Conservation (phyloP, 2,113 vertebrate species). For the Toxostoma redivivum region DNA sequence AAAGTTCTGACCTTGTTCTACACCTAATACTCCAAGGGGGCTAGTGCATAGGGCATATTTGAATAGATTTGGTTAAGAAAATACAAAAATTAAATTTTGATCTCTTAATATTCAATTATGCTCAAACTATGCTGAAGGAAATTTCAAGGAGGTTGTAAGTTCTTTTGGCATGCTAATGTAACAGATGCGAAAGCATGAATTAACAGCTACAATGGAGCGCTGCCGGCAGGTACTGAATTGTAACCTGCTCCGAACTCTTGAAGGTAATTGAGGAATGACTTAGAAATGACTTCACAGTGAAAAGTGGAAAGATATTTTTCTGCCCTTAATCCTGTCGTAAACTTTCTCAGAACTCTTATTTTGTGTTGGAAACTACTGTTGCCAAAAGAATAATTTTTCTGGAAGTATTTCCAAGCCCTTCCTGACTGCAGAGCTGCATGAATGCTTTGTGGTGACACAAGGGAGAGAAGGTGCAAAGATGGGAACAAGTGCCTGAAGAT, state of each 20-base stretch:
- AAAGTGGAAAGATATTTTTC: not conserved
- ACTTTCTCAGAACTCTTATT: not conserved
- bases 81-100: constrained; percentile 57
- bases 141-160: constrained; percentile 60
- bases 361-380: not conserved
- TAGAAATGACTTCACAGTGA: constrained; percentile 37
- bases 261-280: constrained; percentile 43
- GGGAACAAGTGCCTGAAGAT: not conserved
- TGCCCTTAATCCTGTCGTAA: not conserved
- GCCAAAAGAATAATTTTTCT: not conserved
- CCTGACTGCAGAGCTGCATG: not conserved
- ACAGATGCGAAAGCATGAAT: constrained; percentile 66
- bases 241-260: constrained; percentile 7
- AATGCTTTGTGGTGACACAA: not conserved
- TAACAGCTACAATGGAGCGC: constrained; percentile 47
- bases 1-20: constrained; percentile 53
- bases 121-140: constrained; percentile 55
- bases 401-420: not conserved
- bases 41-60: constrained; percentile 14
- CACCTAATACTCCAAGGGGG: constrained; percentile 15
- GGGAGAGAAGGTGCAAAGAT: not conserved
- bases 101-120: constrained; percentile 65
- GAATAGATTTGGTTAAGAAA: constrained; percentile 64
- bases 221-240: constrained; percentile 55
- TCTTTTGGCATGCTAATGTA: constrained; percentile 69